Base-by-base conservation (phyloP, 1,140 invertebrate species). In the Mycetomoellerius zeteki region DNA sequence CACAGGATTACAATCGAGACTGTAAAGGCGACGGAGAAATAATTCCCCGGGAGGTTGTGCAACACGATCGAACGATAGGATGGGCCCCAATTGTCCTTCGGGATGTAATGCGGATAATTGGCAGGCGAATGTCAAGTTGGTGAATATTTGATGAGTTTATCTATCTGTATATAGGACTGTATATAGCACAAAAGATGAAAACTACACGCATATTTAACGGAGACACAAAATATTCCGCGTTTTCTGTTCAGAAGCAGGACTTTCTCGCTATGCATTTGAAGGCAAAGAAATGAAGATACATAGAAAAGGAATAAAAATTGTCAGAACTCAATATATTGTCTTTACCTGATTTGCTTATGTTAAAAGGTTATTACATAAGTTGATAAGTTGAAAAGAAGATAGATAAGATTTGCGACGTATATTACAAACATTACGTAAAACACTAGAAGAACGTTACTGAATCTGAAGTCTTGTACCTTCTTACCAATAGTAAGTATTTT, bases 91-190 rank as follows among this genome's bases (percentile, higher is more conserved):
- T 87, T 84, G 87, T 90, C 43, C 73, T 77, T 58, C 43, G 73
- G 56, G 75, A n/a, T n/a, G n/a, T 78, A 84, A 87, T 50, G 56
- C 69, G 47, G 33, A 12, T 71, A 72, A 56, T 52, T 71, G 62
- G 16, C 52, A 77, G 64, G 27, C 52, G 65, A 47, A 73, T 86
- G 87, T 86, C 85, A 82, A 86, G 72, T 21, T 21, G 77, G 56
- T 88, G 75, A 88, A 88, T 87, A 86, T 86, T 88, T 72, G 77
- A 88, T 81, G 52, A 37, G 47, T 60, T 52, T 62, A 43, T 47
- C 30, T 27, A 47, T 19, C 8, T 33, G 6, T 54, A 65, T 27
- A 78, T 19, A 78, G 24, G 21, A 10, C n/a, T n/a, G n/a, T n/a
- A n/a, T n/a, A n/a, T n/a, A n/a, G 30, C 0, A 58, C 30, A 52